Percentiles rank a stretch among this genome's conserved stretches.
Evolutionary conservation across 2,113 vertebrate species (phyloP).

Genomic region (Montifringilla adamsi): DNA sequence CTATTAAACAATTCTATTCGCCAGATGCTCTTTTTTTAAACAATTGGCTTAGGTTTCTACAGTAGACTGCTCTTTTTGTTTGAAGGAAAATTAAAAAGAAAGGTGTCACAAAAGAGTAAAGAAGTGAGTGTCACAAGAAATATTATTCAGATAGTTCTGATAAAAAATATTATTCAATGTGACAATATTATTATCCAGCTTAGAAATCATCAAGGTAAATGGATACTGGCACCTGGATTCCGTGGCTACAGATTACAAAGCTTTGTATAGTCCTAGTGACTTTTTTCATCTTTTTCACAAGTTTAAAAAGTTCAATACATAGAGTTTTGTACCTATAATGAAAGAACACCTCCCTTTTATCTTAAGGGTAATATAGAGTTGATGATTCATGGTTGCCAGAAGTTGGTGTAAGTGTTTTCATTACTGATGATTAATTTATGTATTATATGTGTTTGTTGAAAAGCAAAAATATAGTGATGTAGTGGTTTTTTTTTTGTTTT

Average conservation of each 20-base stretch:
- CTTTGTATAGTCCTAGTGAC: not conserved
- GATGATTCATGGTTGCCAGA: not conserved
- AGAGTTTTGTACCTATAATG: not conserved
- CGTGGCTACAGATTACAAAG: not conserved
- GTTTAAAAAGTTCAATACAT: not conserved
- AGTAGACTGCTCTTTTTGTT: not conserved
- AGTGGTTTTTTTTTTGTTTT: not conserved
- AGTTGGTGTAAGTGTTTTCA: fast-evolving
- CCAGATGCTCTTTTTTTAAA: not conserved
- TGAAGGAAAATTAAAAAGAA: not conserved
- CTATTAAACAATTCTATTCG: not conserved
- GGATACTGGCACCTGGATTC: not conserved
- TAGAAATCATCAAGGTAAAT: not conserved
- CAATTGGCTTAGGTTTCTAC: not conserved
- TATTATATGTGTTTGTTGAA: not conserved
- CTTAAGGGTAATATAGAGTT: not conserved
- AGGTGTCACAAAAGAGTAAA: not conserved
- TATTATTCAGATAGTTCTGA: not conserved
- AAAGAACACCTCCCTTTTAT: not conserved
- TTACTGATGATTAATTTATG: not conserved
- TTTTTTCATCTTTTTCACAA: not conserved
- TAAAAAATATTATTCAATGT: not conserved
- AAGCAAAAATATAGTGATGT: not conserved
- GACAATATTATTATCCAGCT: not conserved
- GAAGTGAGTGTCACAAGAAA: not conserved